Evolutionary conservation across 2,888 invertebrate species (phyloP).

Genomic region (Acleris sparsana): DNA sequence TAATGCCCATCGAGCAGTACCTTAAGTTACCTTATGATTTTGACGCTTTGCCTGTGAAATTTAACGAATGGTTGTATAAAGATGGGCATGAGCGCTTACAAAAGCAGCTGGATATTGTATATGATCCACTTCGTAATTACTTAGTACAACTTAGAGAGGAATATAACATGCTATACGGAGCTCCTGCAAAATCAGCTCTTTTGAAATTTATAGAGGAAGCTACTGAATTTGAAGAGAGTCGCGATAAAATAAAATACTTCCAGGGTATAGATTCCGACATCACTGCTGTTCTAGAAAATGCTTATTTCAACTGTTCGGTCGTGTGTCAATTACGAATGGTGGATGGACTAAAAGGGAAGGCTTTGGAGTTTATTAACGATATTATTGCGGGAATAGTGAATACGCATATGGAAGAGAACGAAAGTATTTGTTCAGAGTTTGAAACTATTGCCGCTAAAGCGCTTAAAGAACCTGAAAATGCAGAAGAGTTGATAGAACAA

Average conservation of each 20-base stretch:
- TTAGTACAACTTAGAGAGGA: conserved; percentile 76
- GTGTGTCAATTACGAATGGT: conserved; percentile 86
- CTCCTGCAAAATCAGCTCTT: conserved; percentile 72
- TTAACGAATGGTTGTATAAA: conserved; percentile 82
- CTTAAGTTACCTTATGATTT: conserved; percentile 66
- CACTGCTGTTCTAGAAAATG: conserved; percentile 85
- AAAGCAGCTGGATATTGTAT: conserved; percentile 78
- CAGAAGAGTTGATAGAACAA: conserved; percentile 91
- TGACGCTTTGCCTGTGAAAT: conserved; percentile 82
- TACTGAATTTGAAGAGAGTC: conserved; percentile 83
- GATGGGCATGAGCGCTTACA: conserved; percentile 80
- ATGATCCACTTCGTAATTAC: conserved; percentile 82
- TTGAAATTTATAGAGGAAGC: conserved; percentile 75
- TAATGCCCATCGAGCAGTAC: conserved; percentile 83
- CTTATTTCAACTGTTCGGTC: conserved; percentile 87
- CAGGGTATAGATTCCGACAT: conserved; percentile 84
- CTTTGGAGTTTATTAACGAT: conserved; percentile 82
- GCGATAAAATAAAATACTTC: conserved; percentile 85
- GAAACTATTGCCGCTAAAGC: conserved; percentile 87
- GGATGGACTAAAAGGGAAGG: conserved; percentile 82
- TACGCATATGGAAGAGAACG: conserved; percentile 86
- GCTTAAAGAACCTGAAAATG: conserved; percentile 88
- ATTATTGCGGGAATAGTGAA: conserved; percentile 86
- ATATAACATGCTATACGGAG: conserved; percentile 83
- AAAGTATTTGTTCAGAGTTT: conserved; percentile 88